Conservation (phyloP, 2,888 invertebrate species). For the Lypha dubia region DNA sequence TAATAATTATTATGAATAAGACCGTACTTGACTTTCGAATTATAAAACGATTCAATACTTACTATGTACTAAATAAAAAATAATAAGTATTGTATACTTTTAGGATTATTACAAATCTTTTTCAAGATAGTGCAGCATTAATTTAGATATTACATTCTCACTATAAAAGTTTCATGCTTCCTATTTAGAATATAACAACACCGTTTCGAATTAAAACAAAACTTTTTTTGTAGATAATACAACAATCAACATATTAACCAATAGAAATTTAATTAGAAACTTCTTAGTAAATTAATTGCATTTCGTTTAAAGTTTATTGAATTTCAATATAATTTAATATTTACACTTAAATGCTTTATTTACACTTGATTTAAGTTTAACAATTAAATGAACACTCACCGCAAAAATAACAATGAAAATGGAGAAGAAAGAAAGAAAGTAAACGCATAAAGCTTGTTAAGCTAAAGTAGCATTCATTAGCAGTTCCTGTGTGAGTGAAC, state of each 20-base stretch:
- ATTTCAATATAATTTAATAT: slow-evolving; percentile 50
- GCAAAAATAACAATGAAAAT: slow-evolving; percentile 4
- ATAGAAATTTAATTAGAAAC: slow-evolving; percentile 11
- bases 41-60: too few relatives aligned
- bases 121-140: too few relatives aligned
- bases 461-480: slow-evolving; percentile 20
- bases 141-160: too few relatives aligned
- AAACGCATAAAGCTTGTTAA: neutral
- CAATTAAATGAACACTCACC: slow-evolving; percentile 42
- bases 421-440: neutral
- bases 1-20: too few relatives aligned
- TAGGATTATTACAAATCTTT: too few relatives aligned
- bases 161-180: neutral
- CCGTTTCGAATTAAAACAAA: neutral
- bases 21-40: too few relatives aligned
- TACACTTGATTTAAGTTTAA: slow-evolving; percentile 59
- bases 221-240: too few relatives aligned
- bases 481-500: slow-evolving; percentile 10
- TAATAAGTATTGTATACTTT: neutral
- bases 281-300: slow-evolving; percentile 10
- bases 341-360: slow-evolving; percentile 48
- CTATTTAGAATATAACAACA: neutral
- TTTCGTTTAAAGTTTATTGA: slow-evolving; percentile 9
- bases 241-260: neutral
- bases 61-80: neutral